Evolutionary conservation across 37 sponge, comb jelly and placozoan species (phyloP).

Genomic region (Haliclona indistincta): DNA sequence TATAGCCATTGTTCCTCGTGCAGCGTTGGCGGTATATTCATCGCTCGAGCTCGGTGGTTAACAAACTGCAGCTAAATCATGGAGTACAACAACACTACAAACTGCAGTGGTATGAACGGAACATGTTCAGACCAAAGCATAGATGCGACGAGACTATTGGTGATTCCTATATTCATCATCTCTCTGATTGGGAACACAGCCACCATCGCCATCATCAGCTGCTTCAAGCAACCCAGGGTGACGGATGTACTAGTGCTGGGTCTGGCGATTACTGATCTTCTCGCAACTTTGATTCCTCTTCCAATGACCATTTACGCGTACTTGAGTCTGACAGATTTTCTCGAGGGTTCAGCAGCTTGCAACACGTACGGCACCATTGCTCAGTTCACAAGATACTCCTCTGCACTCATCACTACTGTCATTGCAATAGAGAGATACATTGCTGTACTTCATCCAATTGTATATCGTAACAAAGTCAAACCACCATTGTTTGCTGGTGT

Average conservation of each 20-base stretch:
- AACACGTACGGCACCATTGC: slow-evolving; percentile 49
- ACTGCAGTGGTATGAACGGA: no score
- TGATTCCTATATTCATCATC: slow-evolving; percentile 26
- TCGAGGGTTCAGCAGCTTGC: slow-evolving; percentile 32
- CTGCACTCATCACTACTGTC: slow-evolving; percentile 63
- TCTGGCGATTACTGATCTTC: slow-evolving; percentile 64
- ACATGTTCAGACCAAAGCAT: no score
- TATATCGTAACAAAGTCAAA: slow-evolving; percentile 65
- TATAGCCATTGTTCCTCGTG: no score
- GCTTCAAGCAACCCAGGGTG: slow-evolving; percentile 57
- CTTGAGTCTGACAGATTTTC: slow-evolving; percentile 11
- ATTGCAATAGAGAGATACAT: slow-evolving; percentile 79
- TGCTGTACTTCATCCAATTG: slow-evolving; percentile 66
- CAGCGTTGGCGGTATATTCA: no score
- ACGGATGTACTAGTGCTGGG: slow-evolving; percentile 74
- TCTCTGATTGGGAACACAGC: slow-evolving; percentile 53
- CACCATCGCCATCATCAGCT: slow-evolving; percentile 50
- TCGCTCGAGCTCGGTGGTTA: no score
- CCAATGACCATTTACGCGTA: slow-evolving; percentile 54
- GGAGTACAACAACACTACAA: no score
- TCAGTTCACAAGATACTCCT: slow-evolving; percentile 56
- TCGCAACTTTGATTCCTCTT: slow-evolving; percentile 56
- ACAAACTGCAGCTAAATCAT: no score
- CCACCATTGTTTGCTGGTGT: slow-evolving; percentile 12
- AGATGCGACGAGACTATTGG: no score